These are phyloP conservation scores for Hypanus sabinus DNA, from an alignment of 2,113 vertebrate genomes.

Conservation along the genomic window DNA sequence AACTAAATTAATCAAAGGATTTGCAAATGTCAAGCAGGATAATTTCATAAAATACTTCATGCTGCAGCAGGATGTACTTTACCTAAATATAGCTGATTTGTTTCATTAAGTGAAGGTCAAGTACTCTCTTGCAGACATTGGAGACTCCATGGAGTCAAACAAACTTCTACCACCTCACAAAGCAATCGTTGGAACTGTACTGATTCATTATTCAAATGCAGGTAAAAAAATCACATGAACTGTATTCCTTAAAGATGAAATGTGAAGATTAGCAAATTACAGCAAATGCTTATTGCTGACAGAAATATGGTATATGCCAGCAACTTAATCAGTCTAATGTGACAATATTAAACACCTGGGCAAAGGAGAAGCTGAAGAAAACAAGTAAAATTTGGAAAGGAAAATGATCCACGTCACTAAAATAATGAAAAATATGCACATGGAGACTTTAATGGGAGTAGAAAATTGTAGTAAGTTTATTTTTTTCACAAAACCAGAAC, in stretches of 20 bases:
- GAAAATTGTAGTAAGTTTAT: neutral
- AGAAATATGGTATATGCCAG: neutral
- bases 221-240: neutral
- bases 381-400: neutral
- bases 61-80: neutral
- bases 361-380: neutral
- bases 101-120: slow-evolving; percentile 18
- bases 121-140: neutral
- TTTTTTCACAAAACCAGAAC: neutral
- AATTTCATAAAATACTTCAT: slow-evolving; percentile 21
- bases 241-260: neutral
- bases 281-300: neutral
- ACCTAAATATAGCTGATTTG: slow-evolving; percentile 18
- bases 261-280: neutral
- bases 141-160: neutral
- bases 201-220: neutral
- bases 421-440: neutral
- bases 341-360: neutral
- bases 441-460: neutral
- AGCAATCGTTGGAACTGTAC: neutral
- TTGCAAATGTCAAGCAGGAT: slow-evolving; percentile 2
- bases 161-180: neutral
- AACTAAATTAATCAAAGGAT: slow-evolving; percentile 19
- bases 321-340: neutral
- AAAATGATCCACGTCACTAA: slow-evolving; percentile 11